Base-by-base conservation (phyloP, 2,797 vertebrate species). In the Tolypeutes matacus region DNA sequence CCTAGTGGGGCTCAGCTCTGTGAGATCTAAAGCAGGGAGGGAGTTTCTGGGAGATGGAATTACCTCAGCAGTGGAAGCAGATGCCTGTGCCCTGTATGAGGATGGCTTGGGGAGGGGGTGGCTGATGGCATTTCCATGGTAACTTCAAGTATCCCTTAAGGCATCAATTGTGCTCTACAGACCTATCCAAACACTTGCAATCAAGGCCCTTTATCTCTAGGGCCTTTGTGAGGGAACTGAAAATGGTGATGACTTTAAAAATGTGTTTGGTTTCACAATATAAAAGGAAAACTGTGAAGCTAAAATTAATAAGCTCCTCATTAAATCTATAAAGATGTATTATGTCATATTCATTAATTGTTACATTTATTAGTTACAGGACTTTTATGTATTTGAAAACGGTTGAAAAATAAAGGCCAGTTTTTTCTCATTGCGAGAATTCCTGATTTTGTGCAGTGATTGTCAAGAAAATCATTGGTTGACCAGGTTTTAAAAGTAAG, bases 361-460 rank as follows among this genome's bases (percentile, higher is more conserved):
- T 46, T 87, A 93, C 3, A 53, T 84, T 62, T 90, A 64, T 69
- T 72, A 84, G 12, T 69, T 53, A 46, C 5, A 58, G 81, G 46
- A 53, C 8, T 75, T 89, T 92, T 89, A 86, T 15, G n/a, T 42
- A 60, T 82, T 69, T 8, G 56, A 69, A 81, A 94, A 84, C 15
- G 53, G 72, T 29, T 80, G 15, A 15, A 53, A 20, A 56, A 9
- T 64, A 23, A 39, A 49, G 53, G 10, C 49, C 69, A 39, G 12
- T 51, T 90, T 94, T 95, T 86, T 67, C 31, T 87, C n/a, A 23
- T 62, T 80, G 51, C 31, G 64, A 67, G 64, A 88, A 92, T 60
- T 96, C 20, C 87, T 87, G 87, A 81, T 67, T 72, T 7, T 36
- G 27, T 53, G 6, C 53, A 65, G 25, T 49, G 69, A 91, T 60